Percentiles rank a stretch among this genome's conserved stretches.
phyloP scores from a whole-genome alignment of 2,113 vertebrate species.

The Pelvicachromis taeniatus region DNA sequence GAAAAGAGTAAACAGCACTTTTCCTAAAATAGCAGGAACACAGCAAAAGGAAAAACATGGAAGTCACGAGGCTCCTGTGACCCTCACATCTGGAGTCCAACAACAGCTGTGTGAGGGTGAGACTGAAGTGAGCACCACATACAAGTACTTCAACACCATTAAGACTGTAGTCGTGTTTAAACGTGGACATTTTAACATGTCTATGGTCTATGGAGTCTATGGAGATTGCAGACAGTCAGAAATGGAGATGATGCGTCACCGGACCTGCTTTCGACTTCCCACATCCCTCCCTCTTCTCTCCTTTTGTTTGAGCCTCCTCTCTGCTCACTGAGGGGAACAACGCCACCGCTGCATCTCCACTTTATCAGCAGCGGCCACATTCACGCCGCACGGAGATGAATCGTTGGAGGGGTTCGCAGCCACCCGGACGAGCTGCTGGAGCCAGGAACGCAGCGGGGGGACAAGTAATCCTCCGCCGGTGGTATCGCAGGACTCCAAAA shows the following conservation, averaged over 20 bases:
- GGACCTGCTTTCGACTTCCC: background rate
- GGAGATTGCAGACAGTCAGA: background rate
- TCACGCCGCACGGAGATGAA: background rate
- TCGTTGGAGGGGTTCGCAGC: background rate
- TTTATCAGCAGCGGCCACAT: slow-evolving; percentile 42
- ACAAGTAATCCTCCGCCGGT: slow-evolving; percentile 26
- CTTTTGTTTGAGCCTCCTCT: background rate
- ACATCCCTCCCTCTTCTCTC: background rate
- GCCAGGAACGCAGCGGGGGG: background rate
- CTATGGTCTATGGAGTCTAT: too few relatives aligned
- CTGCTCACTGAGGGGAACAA: background rate
- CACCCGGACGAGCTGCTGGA: background rate
- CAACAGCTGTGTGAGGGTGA: background rate
- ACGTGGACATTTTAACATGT: background rate
- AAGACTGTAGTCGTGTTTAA: background rate
- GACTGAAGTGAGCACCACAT: background rate
- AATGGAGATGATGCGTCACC: background rate
- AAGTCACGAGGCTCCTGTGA: background rate
- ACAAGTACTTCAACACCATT: background rate
- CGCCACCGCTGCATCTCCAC: background rate
- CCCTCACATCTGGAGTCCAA: background rate
- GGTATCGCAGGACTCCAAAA: background rate
- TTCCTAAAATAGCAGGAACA: background rate
- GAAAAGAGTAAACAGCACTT: background rate
- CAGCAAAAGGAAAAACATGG: background rate